Base-by-base conservation (phyloP, 2,888 invertebrate species). In the Pocota personata region DNA sequence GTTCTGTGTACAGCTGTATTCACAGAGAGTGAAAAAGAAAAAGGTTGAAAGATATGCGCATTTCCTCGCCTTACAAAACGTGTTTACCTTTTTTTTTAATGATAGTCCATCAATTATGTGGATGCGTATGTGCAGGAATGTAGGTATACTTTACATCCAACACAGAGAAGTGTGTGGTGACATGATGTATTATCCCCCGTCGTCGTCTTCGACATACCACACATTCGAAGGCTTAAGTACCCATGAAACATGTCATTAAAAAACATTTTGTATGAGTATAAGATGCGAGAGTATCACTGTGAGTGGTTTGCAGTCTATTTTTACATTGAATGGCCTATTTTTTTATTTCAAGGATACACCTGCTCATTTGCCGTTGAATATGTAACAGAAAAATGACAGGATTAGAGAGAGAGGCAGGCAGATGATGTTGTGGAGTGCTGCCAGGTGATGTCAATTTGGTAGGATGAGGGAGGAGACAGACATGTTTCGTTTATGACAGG, bases 171-270 rank as follows among this genome's bases (percentile, higher is more conserved):
- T 12, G 19, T 30, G 71, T 35, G 57, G 14, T 58, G 58, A 32
- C 46, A 58, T 71, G 71, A 71, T 71, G 58, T 71, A 71, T 71
- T 71, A 58, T 58, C 32, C 27, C 43, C 4, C 27, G 19, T 7
- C 30, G 32, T 66, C 30, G 66, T 48, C 55, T 71, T 27, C 43
- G 40, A 30, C 27, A 46, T 10, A 46, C 10, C 21, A 16, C 37
- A 43, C 14, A 32, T 32, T 32, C 24, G 35, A 58, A 12, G 57
- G 35, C 50, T 62, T 62, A 71, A 50, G 50, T 48, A 67, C 79
- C 55, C 64, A 55, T 75, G 69, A 64, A 75, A 75, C 46, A 66
- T 75, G 84, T 84, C 75, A 75, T 84, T 84, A 84, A 64, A 75
- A 79, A 84, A 60, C 79, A 80, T 71, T 69, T 75, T 75, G 57